These are phyloP conservation scores for Helogale parvula DNA, from an alignment of 2,113 vertebrate genomes.

Conservation along the genomic window DNA sequence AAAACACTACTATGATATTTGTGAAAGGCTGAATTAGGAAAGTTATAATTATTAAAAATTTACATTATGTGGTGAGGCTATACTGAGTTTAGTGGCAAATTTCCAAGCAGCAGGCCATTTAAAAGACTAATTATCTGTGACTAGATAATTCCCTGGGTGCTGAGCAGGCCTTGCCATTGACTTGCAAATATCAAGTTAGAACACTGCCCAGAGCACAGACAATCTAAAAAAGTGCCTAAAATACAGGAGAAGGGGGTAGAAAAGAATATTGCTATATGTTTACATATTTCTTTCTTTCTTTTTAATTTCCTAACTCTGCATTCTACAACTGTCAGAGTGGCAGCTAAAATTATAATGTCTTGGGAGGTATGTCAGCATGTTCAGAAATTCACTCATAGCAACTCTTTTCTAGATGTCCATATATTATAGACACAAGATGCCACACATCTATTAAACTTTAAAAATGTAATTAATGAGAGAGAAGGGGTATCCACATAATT, in stretches of 20 bases:
- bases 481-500: background rate
- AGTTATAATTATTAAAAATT: conserved; percentile 83
- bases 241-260: background rate
- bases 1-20: conserved; percentile 76
- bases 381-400: background rate
- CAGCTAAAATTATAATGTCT: background rate
- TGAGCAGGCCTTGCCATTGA: conserved; percentile 45
- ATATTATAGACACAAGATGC: background rate
- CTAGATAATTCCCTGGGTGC: conserved; percentile 69
- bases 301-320: background rate
- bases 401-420: background rate
- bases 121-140: conserved; percentile 81
- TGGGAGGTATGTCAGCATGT: background rate
- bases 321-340: accelerated
- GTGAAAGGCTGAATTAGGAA: conserved; percentile 81
- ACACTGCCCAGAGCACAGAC: conserved; percentile 68
- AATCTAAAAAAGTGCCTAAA: conserved; percentile 42
- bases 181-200: conserved; percentile 73
- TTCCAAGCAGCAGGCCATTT: conserved; percentile 78
- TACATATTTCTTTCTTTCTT: background rate
- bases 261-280: background rate
- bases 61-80: conserved; percentile 74
- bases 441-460: background rate
- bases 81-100: conserved; percentile 41
- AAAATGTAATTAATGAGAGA: background rate